A percentile compares a stretch with the other conserved stretches of the same genome.
Conservation (phyloP, 2,888 invertebrate species). For the Argyresthia goedartella region DNA sequence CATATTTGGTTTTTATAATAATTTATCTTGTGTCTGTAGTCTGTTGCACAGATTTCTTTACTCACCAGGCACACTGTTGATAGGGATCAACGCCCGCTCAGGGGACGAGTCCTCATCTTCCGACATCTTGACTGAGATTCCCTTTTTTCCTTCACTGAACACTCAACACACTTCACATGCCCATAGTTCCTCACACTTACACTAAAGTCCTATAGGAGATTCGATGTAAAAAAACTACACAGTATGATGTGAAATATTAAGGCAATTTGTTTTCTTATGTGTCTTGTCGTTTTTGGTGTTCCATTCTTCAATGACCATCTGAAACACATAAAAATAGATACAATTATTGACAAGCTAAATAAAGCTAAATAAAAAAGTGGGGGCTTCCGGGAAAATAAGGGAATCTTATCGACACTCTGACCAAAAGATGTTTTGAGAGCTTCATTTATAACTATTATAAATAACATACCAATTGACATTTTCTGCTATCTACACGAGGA, state of each 20-base stretch:
- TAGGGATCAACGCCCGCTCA: slow-evolving; percentile 51
- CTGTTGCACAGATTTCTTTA: too few relatives aligned
- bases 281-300: slow-evolving; percentile 17
- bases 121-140: slow-evolving; percentile 37
- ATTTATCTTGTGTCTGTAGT: too few relatives aligned
- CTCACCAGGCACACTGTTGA: slow-evolving; percentile 57
- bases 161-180: slow-evolving; percentile 11
- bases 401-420: too few relatives aligned
- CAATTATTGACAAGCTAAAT: too few relatives aligned
- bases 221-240: slow-evolving; percentile 28
- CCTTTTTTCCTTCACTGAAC: slow-evolving; percentile 16
- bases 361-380: too few relatives aligned
- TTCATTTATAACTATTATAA: too few relatives aligned
- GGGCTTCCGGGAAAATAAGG: too few relatives aligned
- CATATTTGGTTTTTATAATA: too few relatives aligned
- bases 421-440: too few relatives aligned
- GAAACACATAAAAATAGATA: slow-evolving; percentile 13
- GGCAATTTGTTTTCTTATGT: slow-evolving; percentile 25
- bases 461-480: too few relatives aligned
- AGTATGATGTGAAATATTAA: slow-evolving; percentile 24
- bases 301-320: slow-evolving; percentile 25
- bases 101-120: slow-evolving; percentile 63
- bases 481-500: too few relatives aligned
- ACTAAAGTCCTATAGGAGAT: slow-evolving; percentile 28
- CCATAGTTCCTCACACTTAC: slow-evolving; percentile 8